Base-by-base conservation (phyloP, 1,140 invertebrate species). In the Carposina sasakii region DNA sequence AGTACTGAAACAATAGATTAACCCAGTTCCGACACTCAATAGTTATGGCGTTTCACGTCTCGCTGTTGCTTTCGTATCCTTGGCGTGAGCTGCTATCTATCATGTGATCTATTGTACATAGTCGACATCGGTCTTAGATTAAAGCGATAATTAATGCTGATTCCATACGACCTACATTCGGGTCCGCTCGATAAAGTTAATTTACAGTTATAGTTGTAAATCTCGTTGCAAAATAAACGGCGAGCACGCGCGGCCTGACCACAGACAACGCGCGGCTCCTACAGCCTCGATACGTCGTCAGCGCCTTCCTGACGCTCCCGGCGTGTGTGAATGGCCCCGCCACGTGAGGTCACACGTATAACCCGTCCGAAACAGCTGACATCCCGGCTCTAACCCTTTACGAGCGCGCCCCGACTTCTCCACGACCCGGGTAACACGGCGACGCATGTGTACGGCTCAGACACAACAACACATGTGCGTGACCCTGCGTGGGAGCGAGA, bases 151-250 rank as follows among this genome's bases (percentile, higher is more conserved):
- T 83, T 81, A 83, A 81, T 83, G 77, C 76, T 84, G 76, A 84
- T 84, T 84, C 77, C 77, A 84, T 84, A 84, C 77, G 79, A 81
- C 79, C 79, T 81, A 84, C 70, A 69, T 84, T 73, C 67, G 64
- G 71, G 58, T 63, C 63, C 64, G 72, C 67, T 78, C 75, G 76
- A 79, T 81, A 83, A 81, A 83, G 68, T 79, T 78, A 81, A 83
- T 83, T 81, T 83, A 83, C 76, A 78, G 78, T 82, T 82, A 81
- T 81, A 78, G 79, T 76, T 78, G 71, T 77, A 82, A 81, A 81
- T 82, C 75, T 78, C 66, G 71, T 82, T 83, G 75, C 79, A 77
- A 81, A 77, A 82, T 82, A 73, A 78, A 78, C 67, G 71, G 70
- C 67, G 50, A 62, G 63, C 72, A 75, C 75, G 74, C 72, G 74